Evolutionary conservation across 1,140 invertebrate species (phyloP), one percentile per base, ranked within the genome.

Genomic region (Coelopa frigida): DNA sequence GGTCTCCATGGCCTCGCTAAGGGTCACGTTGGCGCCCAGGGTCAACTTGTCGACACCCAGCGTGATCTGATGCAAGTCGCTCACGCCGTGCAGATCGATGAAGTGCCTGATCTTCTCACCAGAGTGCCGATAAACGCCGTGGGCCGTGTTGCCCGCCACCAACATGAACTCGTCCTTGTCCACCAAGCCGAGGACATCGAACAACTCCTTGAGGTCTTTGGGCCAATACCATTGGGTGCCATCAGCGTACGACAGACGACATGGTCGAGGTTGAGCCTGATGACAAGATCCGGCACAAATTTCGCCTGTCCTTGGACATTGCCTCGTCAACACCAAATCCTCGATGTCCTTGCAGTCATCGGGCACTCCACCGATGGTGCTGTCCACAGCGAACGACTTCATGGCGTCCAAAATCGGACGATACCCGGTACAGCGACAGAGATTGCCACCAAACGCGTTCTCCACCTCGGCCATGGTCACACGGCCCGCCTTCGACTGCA

Each of bases 351-450:
- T 67, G 59, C 90, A 88, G n/a, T 81, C 87, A 14, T 82, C 83
- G 62, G 85, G 87, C 0, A 90, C 80, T n/a, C n/a, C n/a, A 48
- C 82, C 77, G 0, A 85, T 84, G 57, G 88, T 83, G 0, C 85
- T 77, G 4, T 84, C 81, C 29, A 52, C 70, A 5, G 79, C 78
- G 39, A 84, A 78, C 23, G 77, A 77, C 65, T 85, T 86, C 55
- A 87, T 87, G 4, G 83, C 76, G 31, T 87, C 81, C 17, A 89
- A 68, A 56, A 89, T 89, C 2, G 87, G 81, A 48, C 87, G 70
- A 56, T 87, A 88, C 0, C 87, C 87, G 2, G 87, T 90, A 58
- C 87, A 89, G 21, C 87, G 74, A 51, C 87, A 89, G 14, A 87
- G 75, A 58, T 89, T 89, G 48, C 86, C 82, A n/a, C 78, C 81